Percentiles rank a stretch among this genome's conserved stretches.
phyloP scores from a whole-genome alignment of 2,797 vertebrate species.

The Sphaeramia orbicularis region DNA sequence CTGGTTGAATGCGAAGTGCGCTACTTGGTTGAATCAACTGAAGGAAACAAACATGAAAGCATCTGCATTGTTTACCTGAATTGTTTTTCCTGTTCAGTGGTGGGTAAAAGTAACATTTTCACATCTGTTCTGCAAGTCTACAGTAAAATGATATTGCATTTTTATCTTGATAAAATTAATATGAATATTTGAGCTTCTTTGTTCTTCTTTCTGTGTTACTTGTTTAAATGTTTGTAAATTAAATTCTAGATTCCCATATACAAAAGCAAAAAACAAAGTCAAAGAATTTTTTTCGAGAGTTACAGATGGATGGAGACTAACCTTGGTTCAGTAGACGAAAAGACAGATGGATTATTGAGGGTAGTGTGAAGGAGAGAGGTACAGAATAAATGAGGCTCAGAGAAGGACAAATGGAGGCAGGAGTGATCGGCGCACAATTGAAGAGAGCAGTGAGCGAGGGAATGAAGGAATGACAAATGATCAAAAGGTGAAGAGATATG shows the following conservation, averaged over 20 bases:
- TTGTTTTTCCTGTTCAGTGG: not conserved
- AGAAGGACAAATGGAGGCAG: slow-evolving; percentile 65
- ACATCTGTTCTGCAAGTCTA: slow-evolving; percentile 11
- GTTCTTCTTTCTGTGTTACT: slow-evolving; percentile 1
- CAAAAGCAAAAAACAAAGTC: slow-evolving; percentile 14
- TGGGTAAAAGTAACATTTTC: not conserved
- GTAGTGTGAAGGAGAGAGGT: slow-evolving; percentile 60
- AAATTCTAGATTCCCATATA: not conserved
- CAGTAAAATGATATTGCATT: not conserved
- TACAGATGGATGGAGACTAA: slow-evolving; percentile 61
- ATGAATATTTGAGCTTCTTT: not conserved
- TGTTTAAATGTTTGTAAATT: not conserved
- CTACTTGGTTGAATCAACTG: slow-evolving; percentile 47
- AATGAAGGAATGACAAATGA: slow-evolving; percentile 71
- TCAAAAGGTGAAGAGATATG: slow-evolving; percentile 55
- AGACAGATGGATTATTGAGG: slow-evolving; percentile 69
- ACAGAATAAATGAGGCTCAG: slow-evolving; percentile 63
- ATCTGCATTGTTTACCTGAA: slow-evolving; percentile 35
- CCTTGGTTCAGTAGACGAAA: slow-evolving; percentile 59
- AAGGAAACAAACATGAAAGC: slow-evolving; percentile 49
- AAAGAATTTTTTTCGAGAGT: slow-evolving; percentile 48
- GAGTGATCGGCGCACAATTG: slow-evolving; percentile 65
- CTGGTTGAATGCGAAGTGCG: slow-evolving; percentile 31
- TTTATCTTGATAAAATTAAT: not conserved
- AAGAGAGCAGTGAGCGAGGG: slow-evolving; percentile 57